A percentile compares a stretch with the other conserved stretches of the same genome.
Evolutionary conservation across 2,113 vertebrate species (phyloP).

Genomic region (Panurus biarmicus): DNA sequence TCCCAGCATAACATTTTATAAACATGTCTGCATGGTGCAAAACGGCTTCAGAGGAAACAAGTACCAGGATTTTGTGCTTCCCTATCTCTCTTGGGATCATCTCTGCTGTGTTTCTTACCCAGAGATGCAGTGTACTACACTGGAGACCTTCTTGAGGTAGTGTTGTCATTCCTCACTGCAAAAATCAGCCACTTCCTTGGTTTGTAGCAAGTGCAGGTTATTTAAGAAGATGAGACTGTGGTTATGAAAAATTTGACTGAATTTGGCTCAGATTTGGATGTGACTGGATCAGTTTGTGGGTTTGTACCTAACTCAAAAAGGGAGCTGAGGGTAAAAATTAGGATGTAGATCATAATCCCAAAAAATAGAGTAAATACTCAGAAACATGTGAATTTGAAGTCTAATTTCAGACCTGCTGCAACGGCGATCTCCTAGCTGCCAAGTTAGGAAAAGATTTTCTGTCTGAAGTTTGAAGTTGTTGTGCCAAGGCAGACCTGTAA

Average conservation of each 20-base stretch:
- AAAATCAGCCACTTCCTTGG: background rate
- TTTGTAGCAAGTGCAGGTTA: background rate
- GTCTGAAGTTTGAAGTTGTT: background rate
- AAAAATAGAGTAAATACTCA: background rate
- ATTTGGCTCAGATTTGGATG: background rate
- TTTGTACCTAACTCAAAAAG: background rate
- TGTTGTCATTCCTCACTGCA: background rate
- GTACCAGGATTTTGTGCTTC: background rate
- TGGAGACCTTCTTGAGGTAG: background rate
- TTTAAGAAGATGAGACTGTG: background rate
- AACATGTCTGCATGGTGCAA: background rate
- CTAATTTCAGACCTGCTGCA: background rate
- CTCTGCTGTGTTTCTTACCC: background rate
- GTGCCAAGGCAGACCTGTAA: background rate
- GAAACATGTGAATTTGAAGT: background rate
- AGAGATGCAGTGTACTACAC: background rate
- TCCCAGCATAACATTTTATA: background rate
- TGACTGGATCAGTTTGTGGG: background rate
- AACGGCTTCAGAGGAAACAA: background rate
- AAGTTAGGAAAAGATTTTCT: background rate
- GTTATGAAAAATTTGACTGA: background rate
- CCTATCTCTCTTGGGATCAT: background rate
- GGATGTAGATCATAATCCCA: background rate
- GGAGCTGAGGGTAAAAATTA: background rate
- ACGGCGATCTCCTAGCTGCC: background rate